Conservation (phyloP, 2,797 vertebrate species). For the Lithobates pipiens region DNA sequence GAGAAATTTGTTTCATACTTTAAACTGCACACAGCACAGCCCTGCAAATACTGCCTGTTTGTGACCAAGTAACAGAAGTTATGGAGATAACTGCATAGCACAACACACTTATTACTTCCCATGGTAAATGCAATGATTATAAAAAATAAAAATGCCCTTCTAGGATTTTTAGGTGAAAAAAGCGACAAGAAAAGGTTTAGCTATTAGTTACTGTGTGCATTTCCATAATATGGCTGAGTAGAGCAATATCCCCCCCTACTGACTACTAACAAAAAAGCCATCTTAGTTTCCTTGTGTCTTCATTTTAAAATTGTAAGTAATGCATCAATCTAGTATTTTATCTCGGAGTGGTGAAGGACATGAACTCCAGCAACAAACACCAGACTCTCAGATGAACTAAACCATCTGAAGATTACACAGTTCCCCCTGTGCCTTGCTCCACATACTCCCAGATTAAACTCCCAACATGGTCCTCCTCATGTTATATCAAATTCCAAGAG, state of each 20-base stretch:
- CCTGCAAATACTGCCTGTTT: background rate
- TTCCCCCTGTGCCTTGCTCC: too few species aligned
- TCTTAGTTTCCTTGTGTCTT: too few species aligned
- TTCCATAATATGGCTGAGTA: constrained; percentile 4
- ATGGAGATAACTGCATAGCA: background rate
- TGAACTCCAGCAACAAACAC: too few species aligned
- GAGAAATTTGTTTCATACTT: background rate
- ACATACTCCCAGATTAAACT: too few species aligned
- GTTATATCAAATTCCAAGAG: too few species aligned
- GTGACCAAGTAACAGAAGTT: background rate
- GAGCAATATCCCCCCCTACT: constrained; percentile 39
- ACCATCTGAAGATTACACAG: too few species aligned
- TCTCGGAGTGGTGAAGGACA: too few species aligned
- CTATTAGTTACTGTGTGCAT: constrained; percentile 32
- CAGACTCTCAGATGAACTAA: too few species aligned
- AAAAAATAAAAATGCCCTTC: background rate
- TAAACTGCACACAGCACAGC: background rate
- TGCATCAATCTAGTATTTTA: too few species aligned
- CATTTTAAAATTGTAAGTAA: too few species aligned
- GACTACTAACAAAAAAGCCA: background rate
- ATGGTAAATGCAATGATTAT: background rate
- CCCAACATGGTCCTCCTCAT: too few species aligned
- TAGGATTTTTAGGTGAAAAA: constrained; percentile 9
- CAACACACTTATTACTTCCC: background rate
- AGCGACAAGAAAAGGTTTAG: constrained; percentile 6